These are phyloP conservation scores for Erpetoichthys calabaricus DNA, from an alignment of 2,797 vertebrate genomes.

Conservation along the genomic window DNA sequence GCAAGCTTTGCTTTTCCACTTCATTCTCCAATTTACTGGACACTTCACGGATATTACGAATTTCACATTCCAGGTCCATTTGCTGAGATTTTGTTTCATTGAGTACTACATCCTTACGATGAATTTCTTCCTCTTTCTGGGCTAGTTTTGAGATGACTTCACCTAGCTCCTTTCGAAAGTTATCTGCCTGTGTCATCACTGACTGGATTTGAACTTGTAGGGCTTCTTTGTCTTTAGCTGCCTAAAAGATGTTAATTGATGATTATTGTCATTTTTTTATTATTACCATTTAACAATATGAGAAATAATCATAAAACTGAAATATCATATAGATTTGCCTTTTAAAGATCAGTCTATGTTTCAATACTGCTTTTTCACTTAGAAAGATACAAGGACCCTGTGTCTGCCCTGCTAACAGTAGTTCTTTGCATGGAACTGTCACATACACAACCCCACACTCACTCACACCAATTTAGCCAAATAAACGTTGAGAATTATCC, in stretches of 20 bases:
- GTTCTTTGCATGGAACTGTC: too few relatives aligned
- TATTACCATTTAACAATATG: neutral
- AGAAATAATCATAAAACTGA: neutral
- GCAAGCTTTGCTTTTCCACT: conserved; percentile 40
- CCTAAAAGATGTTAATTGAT: conserved; percentile 35
- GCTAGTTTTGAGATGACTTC: conserved; percentile 67
- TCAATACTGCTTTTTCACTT: too few relatives aligned
- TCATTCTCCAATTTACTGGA: conserved; percentile 53
- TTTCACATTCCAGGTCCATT: conserved; percentile 60
- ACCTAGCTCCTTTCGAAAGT: conserved; percentile 60
- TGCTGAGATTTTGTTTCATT: conserved; percentile 52
- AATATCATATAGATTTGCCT: too few relatives aligned
- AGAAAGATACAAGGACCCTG: too few relatives aligned
- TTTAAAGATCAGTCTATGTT: too few relatives aligned
- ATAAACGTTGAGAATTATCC: too few relatives aligned
- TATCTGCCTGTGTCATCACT: conserved; percentile 71
- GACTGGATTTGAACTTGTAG: conserved; percentile 57
- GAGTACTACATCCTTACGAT: conserved; percentile 61
- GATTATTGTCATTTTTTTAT: neutral
- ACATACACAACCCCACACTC: too few relatives aligned
- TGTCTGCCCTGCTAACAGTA: too few relatives aligned
- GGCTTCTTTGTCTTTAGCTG: conserved; percentile 61
- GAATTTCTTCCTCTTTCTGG: conserved; percentile 72
- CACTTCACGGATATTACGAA: conserved; percentile 50
- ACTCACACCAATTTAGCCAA: too few relatives aligned